Conservation (phyloP, 2,888 invertebrate species). For the Leistus spinibarbis region DNA sequence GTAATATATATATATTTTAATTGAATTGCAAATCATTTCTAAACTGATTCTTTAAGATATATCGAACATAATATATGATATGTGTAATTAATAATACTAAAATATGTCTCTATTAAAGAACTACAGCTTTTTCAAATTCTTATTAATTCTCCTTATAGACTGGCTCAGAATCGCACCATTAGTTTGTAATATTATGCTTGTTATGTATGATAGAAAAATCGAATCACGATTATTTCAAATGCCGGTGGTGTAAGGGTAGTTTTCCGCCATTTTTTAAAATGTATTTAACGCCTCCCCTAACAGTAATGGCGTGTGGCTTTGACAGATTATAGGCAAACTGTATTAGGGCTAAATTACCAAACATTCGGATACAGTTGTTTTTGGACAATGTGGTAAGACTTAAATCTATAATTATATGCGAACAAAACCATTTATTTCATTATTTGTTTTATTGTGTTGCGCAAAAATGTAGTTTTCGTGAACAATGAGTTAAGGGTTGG, state of each 20-base stretch:
- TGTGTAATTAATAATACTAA: too few species aligned
- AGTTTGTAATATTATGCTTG: too few species aligned
- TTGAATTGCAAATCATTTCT: too few species aligned
- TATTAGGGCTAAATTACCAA: background rate
- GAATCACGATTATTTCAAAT: slow-evolving; percentile 11
- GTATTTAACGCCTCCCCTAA: slow-evolving; percentile 28
- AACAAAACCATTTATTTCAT: background rate
- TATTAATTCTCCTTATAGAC: too few species aligned
- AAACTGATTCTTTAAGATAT: too few species aligned
- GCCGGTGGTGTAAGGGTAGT: slow-evolving; percentile 30
- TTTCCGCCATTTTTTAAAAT: slow-evolving; percentile 45
- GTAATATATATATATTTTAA: too few species aligned
- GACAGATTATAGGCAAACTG: slow-evolving; percentile 26
- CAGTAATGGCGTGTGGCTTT: slow-evolving; percentile 26
- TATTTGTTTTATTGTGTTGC: background rate
- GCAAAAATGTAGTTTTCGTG: background rate
- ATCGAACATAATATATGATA: too few species aligned
- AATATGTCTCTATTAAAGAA: too few species aligned
- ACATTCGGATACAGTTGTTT: background rate
- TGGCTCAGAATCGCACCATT: too few species aligned
- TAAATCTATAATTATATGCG: background rate
- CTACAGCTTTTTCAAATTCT: too few species aligned
- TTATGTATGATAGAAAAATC: too few species aligned
- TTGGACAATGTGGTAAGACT: background rate
- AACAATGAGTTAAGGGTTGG: slow-evolving; percentile 1